phyloP scores from a whole-genome alignment of 2,888 invertebrate species.

The Eilema depressum region DNA sequence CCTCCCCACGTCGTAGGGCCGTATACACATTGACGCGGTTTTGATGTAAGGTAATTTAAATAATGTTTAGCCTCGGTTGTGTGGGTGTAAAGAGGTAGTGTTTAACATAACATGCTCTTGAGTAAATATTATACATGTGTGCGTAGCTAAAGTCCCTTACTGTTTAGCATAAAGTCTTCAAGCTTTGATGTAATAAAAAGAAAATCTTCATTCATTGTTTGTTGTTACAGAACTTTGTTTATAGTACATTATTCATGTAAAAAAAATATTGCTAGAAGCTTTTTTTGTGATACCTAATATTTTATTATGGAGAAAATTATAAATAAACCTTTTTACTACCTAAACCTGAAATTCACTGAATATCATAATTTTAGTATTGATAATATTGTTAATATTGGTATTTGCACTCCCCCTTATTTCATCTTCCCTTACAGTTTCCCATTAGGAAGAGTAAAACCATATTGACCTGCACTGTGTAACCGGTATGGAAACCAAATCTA shows the following conservation, averaged over 20 bases:
- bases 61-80: constrained; percentile 29
- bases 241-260: neutral
- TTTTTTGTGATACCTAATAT: too few species aligned
- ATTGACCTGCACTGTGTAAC: too few species aligned
- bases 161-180: neutral
- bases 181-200: neutral
- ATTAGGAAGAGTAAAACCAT: too few species aligned
- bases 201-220: neutral
- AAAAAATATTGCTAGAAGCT: too few species aligned
- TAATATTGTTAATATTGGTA: too few species aligned
- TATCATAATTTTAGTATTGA: too few species aligned
- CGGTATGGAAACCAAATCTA: too few species aligned
- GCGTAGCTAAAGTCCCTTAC: neutral
- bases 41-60: constrained; percentile 43
- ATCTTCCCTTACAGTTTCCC: too few species aligned
- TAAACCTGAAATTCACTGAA: too few species aligned
- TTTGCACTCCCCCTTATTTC: too few species aligned
- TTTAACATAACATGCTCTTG: constrained; percentile 12
- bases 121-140: neutral
- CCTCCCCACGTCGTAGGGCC: constrained; percentile 26
- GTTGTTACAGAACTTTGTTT: neutral
- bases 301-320: too few species aligned
- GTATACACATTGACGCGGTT: constrained; percentile 30
- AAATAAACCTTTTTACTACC: too few species aligned
- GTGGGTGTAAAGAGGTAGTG: constrained; percentile 14